A percentile compares a stretch with the other conserved stretches of the same genome.
Conservation (phyloP, 2,113 vertebrate genomes). For the Myotis davidii region DNA sequence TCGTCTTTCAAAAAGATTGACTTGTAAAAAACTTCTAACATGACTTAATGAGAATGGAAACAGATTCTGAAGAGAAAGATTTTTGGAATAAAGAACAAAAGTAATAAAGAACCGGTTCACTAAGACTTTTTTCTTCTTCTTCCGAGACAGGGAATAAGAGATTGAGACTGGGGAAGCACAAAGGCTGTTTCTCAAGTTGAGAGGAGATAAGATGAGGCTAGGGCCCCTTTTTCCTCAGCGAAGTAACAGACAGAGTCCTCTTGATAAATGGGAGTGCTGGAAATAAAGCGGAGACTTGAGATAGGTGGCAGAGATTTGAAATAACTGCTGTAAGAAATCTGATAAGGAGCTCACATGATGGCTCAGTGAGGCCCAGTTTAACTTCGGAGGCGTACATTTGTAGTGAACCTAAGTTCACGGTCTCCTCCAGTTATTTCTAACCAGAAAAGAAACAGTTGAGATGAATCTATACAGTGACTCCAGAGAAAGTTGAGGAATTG, state of each 20-base stretch:
- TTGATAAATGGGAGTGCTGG: neutral
- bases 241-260: neutral
- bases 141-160: neutral
- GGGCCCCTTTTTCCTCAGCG: neutral
- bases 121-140: neutral
- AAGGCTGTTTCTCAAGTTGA: neutral
- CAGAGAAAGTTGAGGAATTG: neutral
- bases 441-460: neutral
- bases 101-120: neutral
- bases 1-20: neutral
- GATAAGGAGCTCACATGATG: neutral
- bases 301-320: neutral
- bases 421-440: conserved; percentile 9
- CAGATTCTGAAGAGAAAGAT: neutral
- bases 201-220: neutral
- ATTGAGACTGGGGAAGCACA: neutral
- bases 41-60: neutral
- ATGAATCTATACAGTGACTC: neutral
- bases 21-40: neutral
- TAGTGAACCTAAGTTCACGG: neutral
- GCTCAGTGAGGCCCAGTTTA: neutral
- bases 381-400: neutral
- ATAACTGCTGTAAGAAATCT: neutral
- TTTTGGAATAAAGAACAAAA: neutral
- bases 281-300: conserved; percentile 48